phyloP scores from a whole-genome alignment of 2,888 invertebrate species.

The Osmoderma eremita region DNA sequence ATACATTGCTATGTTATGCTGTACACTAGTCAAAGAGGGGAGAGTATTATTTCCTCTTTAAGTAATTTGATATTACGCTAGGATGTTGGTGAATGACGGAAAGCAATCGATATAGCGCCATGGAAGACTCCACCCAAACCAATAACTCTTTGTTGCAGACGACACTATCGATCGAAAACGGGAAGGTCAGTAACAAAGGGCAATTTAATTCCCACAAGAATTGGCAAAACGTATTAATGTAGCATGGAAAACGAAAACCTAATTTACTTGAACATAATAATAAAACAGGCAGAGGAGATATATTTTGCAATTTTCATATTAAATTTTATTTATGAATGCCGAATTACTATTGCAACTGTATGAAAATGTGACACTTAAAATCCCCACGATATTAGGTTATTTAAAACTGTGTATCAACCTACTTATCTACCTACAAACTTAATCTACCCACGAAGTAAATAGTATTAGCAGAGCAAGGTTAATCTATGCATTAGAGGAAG shows the following conservation, averaged over 20 bases:
- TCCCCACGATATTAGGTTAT: slow-evolving; percentile 5
- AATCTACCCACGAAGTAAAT: slow-evolving; percentile 44
- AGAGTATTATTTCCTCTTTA: neutral
- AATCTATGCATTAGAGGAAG: slow-evolving; percentile 18
- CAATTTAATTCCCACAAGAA: neutral
- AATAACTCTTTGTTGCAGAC: slow-evolving; percentile 34
- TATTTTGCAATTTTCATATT: neutral
- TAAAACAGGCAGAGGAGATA: neutral
- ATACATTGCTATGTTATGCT: no score
- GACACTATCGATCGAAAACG: slow-evolving; percentile 18
- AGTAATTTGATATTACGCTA: neutral
- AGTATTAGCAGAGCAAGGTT: slow-evolving; percentile 49
- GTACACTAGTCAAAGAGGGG: no score
- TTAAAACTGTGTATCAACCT: slow-evolving; percentile 45
- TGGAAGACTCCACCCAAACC: slow-evolving; percentile 1
- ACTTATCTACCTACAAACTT: slow-evolving; percentile 46
- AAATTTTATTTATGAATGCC: no score
- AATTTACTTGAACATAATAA: neutral
- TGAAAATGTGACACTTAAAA: neutral
- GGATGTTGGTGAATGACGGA: neutral
- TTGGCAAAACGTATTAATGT: neutral
- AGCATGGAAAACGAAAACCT: no score
- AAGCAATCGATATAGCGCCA: neutral
- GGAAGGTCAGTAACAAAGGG: neutral
- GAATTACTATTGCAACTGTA: neutral